Evolutionary conservation across 2,113 vertebrate genomes (phyloP).

Genomic region (Beaufortia kweichowensis): DNA sequence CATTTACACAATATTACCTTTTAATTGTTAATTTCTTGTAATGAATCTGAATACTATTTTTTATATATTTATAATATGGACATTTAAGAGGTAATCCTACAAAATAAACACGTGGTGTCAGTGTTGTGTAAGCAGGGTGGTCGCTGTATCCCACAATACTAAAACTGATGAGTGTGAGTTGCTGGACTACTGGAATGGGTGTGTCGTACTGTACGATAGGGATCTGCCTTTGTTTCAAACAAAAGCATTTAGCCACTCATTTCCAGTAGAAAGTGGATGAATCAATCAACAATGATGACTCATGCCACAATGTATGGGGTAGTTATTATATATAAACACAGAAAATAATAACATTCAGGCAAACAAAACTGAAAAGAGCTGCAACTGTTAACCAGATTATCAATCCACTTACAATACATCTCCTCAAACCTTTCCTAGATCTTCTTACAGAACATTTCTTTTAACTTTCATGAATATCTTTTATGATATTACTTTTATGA

Average conservation of each 20-base stretch:
- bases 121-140: too few relatives aligned
- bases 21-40: too few relatives aligned
- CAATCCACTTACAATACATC: background rate
- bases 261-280: constrained; percentile 2
- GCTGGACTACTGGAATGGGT: constrained; percentile 10
- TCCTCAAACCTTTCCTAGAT: background rate
- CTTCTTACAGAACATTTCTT: background rate
- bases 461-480: background rate
- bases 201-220: background rate
- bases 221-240: constrained; percentile 1
- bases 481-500: background rate
- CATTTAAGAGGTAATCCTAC: background rate
- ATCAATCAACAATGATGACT: background rate
- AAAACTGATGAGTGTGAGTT: background rate
- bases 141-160: too few relatives aligned
- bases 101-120: too few relatives aligned
- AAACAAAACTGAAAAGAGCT: background rate
- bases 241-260: background rate
- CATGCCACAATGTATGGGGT: background rate
- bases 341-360: background rate
- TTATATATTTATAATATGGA: background rate
- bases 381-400: background rate
- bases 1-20: too few relatives aligned
- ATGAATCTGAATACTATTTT: too few relatives aligned
- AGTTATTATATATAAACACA: background rate